These are phyloP conservation scores for Poecilus cupreus DNA, from an alignment of 2,888 invertebrate species.

Conservation along the genomic window DNA sequence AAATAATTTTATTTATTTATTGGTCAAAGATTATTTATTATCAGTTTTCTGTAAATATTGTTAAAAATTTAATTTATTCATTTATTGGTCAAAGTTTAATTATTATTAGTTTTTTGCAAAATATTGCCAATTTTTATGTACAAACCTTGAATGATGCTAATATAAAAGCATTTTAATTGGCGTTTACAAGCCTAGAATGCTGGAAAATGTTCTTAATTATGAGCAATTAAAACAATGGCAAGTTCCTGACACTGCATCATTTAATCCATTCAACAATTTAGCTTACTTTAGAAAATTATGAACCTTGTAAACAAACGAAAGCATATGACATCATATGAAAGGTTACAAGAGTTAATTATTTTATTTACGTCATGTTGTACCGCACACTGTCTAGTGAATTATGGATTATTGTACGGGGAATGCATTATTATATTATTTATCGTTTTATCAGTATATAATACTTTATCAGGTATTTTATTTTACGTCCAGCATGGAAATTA, in stretches of 20 bases:
- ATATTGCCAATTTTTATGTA: not conserved
- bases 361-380: slow-evolving; percentile 12
- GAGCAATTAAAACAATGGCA: slow-evolving; percentile 1
- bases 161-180: not conserved
- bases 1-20: too few species aligned
- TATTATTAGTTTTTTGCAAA: too few species aligned
- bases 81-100: too few species aligned
- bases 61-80: too few species aligned
- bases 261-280: slow-evolving; percentile 11
- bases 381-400: not conserved
- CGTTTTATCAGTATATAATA: too few species aligned
- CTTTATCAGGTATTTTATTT: too few species aligned
- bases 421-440: not conserved
- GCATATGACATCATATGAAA: slow-evolving; percentile 25
- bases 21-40: too few species aligned
- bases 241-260: too few species aligned
- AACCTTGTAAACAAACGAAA: slow-evolving; percentile 15
- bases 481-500: too few species aligned
- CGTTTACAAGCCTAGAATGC: not conserved
- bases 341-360: slow-evolving; percentile 17
- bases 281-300: not conserved
- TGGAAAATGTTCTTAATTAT: slow-evolving; percentile 12
- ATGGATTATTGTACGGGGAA: not conserved
- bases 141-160: not conserved
- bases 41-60: too few species aligned